Base-by-base conservation (phyloP, 1,140 invertebrate genomes). In the Camponotus floridanus region DNA sequence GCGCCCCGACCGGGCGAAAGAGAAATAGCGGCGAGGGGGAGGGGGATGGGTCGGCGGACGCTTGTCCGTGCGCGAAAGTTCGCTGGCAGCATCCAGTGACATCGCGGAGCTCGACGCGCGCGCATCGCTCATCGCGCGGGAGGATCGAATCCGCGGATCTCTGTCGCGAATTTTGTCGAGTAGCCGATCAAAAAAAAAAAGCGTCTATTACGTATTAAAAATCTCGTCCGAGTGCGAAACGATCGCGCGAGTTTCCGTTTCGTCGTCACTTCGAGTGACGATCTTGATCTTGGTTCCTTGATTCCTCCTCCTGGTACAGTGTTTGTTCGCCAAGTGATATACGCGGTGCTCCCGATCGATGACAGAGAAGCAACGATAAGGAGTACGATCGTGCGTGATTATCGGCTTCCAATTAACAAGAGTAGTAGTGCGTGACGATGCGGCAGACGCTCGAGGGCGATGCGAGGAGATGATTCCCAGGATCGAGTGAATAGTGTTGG, bases 71-170 rank as follows among this genome's bases (percentile, higher is more conserved):
- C 89, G 87, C 87, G 65, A 88, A 92, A 92, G 83, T 90, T 92
- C 86, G 67, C 78, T 86, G 76, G 88, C 91, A 92, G 85, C 92
- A 90, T 91, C 89, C 93, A 94, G 94, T 94, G 90, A 88, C 88
- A 92, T 91, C 93, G 94, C 93, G 93, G 89, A 93, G 85, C 91
- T 93, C 90, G 89, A 71, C 91, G 93, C 93, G 94, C 92, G 92
- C 91, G 91, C 86, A 90, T 85, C 88, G 89, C 78, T 9, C 13
- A 65, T 42, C 65, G 62, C 45, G 78, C 39, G 59, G 71, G 48
- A 62, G 45, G 61, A 45, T 51, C 33, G 68, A 83, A 70, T 45
- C 51, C n/a, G 31, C 21, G 26, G 11, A 67, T 62, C 18, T 45
- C 36, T 45, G 8, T 45, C 59, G 67, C 21, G 65, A 36, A 51